These are phyloP conservation scores for Drosophila eugracilis DNA, from an alignment of 1,140 invertebrate species.

Conservation along the genomic window DNA sequence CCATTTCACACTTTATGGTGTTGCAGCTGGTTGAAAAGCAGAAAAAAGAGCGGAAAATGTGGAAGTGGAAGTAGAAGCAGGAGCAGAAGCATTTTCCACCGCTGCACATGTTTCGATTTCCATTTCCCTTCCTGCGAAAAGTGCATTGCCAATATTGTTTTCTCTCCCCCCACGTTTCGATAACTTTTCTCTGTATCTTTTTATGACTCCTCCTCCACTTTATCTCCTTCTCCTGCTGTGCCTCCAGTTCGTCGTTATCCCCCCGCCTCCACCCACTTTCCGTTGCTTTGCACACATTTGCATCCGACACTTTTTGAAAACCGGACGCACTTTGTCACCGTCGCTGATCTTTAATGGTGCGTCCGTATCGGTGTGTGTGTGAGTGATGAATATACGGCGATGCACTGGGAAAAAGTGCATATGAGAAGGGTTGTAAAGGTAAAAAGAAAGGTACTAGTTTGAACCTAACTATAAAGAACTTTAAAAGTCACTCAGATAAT, in stretches of 20 bases:
- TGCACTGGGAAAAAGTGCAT: slow-evolving; percentile 19
- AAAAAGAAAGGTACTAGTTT: no score
- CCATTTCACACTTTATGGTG: slow-evolving; percentile 50
- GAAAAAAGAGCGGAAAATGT: slow-evolving; percentile 7
- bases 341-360: slow-evolving; percentile 74
- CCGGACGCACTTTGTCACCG: slow-evolving; percentile 80
- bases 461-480: no score
- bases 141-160: slow-evolving; percentile 65
- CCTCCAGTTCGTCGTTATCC: not conserved
- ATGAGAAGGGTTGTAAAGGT: no score
- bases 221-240: not conserved
- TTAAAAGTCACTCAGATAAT: no score
- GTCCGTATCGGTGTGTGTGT: slow-evolving; percentile 44
- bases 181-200: not conserved
- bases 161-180: slow-evolving; percentile 28
- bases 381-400: slow-evolving; percentile 47
- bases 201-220: slow-evolving; percentile 7
- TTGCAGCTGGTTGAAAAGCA: slow-evolving; percentile 30
- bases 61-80: not conserved
- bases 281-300: slow-evolving; percentile 56
- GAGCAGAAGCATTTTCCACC: slow-evolving; percentile 25
- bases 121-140: slow-evolving; percentile 39
- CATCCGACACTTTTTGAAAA: slow-evolving; percentile 71
- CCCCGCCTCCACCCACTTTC: slow-evolving; percentile 1
- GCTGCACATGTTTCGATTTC: slow-evolving; percentile 43